Base-by-base conservation (phyloP, 2,113 vertebrate species). In the Pimephales promelas region DNA sequence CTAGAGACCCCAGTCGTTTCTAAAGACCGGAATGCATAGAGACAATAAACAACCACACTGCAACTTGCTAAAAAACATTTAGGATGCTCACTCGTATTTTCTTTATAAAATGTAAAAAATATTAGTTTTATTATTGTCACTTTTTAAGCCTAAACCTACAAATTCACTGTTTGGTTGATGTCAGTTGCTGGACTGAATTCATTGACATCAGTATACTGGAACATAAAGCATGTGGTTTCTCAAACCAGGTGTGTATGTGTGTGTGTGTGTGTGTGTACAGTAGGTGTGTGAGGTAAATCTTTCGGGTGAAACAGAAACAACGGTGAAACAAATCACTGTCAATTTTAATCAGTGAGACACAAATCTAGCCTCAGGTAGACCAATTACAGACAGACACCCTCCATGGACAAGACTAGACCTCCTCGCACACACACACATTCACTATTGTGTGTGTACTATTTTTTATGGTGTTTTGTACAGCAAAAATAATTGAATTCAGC, bases 141-240 rank as follows among this genome's bases (percentile, higher is more conserved):
- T 34, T 64, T 34, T 64, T 64, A 20, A 4, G 7, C 28, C 57
- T 61, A 61, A 61, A 61, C 59, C 1, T 22, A 28, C 13, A 2
- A 6, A 16, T 62, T 79, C 74, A 62, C 74, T 86, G 40, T 83
- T 71, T 3, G 57, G 86, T 90, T 92, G 91, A 93, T 90, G 90
- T 90, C 86, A 86, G 89, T 90, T 86, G 82, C 88, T 90, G 89
- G 89, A 90, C 86, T 92, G 62, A 89, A 90, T 88, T 93, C 92
- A 93, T 90, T 93, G 91, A 90, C 90, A 91, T 92, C 89, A 92
- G 92, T 93, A 91, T 91, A 89, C 88, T 79, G 82, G 83, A 56
- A n/a, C 84, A 87, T 89, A 89, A 85, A 86, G 80, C 31, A 68
- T 78, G 34, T 43, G 82, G 22, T 72, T 54, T 43, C n/a, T 43